Percentiles rank a stretch among this genome's conserved stretches.
phyloP scores from a whole-genome alignment of 2,797 vertebrate genomes.

The Aldrovandia affinis region DNA sequence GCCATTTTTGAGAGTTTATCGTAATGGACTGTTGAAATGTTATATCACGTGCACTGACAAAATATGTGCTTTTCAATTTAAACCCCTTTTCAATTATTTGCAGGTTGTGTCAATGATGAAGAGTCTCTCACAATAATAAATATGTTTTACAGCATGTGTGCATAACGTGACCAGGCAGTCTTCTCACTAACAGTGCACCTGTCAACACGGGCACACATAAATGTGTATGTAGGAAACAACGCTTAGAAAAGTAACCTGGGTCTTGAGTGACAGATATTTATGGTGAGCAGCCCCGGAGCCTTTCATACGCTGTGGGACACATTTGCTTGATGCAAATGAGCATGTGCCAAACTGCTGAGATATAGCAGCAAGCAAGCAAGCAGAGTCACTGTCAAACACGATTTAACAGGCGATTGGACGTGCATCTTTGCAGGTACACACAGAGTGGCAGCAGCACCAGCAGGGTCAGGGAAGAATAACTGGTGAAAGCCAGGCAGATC shows the following conservation, averaged over 20 bases:
- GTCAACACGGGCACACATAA: background rate
- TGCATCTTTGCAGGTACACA: background rate
- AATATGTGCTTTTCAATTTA: too few species aligned
- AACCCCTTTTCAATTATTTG: background rate
- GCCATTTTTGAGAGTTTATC: too few species aligned
- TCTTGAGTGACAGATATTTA: background rate
- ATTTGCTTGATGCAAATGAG: background rate
- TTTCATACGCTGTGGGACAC: background rate
- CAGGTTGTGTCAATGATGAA: too few species aligned
- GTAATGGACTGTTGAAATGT: too few species aligned
- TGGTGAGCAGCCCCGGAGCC: background rate
- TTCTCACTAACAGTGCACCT: background rate
- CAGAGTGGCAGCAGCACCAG: background rate
- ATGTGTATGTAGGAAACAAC: background rate
- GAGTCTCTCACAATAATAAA: too few species aligned
- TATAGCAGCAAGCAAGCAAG: background rate
- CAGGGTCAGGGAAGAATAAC: background rate
- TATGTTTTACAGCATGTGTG: too few species aligned
- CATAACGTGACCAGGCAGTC: background rate
- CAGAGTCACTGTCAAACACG: background rate
- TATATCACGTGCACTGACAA: too few species aligned
- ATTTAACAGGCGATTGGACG: background rate
- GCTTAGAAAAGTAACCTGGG: background rate
- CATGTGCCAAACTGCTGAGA: background rate
- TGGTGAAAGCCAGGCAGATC: background rate